These are phyloP conservation scores for Rhagoletis zephyria DNA, from an alignment of 1,140 invertebrate species.

Conservation along the genomic window DNA sequence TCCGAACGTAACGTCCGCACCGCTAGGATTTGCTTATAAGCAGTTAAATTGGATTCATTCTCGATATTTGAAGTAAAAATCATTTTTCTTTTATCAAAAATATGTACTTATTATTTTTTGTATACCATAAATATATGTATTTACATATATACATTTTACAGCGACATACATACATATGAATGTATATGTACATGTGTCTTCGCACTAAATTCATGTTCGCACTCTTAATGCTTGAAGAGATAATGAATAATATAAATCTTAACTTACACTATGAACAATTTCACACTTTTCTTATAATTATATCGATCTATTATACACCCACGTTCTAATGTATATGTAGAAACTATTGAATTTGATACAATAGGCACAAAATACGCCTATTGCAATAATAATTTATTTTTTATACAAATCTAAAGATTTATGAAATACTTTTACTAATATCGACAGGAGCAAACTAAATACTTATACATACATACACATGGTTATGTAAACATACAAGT, in stretches of 20 bases:
- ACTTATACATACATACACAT: background rate
- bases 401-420: background rate
- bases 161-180: background rate
- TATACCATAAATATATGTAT: background rate
- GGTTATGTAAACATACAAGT: background rate
- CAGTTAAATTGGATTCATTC: background rate
- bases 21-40: too few relatives aligned
- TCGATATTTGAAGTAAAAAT: background rate
- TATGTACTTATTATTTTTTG: slow-evolving; percentile 20
- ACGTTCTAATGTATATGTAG: background rate
- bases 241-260: background rate
- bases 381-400: slow-evolving; percentile 10
- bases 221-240: background rate
- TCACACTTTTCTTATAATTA: slow-evolving; percentile 5
- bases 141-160: background rate
- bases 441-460: background rate
- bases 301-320: background rate
- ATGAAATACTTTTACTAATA: background rate
- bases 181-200: background rate
- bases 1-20: too few relatives aligned
- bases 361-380: background rate
- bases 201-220: slow-evolving; percentile 10
- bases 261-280: background rate
- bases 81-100: background rate
- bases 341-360: background rate